Evolutionary conservation across 2,797 vertebrate genomes (phyloP).

Genomic region (Champsocephalus esox): DNA sequence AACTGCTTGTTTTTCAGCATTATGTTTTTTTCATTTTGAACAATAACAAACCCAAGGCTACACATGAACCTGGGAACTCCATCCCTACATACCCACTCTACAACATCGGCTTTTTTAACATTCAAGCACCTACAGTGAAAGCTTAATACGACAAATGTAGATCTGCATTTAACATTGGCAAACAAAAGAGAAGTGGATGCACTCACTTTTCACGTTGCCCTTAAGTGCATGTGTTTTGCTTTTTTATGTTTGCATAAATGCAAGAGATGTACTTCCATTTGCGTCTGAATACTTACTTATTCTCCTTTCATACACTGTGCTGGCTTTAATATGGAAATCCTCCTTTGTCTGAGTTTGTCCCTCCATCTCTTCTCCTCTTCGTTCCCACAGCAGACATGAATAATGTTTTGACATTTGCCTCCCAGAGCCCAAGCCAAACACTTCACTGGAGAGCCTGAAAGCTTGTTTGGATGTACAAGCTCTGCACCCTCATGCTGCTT

Average conservation of each 20-base stretch:
- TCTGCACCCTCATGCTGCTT: conserved; percentile 16
- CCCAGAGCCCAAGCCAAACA: conserved; percentile 50
- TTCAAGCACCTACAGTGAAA: conserved; percentile 33
- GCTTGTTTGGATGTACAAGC: conserved; percentile 38
- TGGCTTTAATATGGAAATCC: conserved; percentile 21
- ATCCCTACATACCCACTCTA: conserved; percentile 13
- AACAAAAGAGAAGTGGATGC: conserved; percentile 49
- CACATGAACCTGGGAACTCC: neutral
- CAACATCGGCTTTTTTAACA: conserved; percentile 26
- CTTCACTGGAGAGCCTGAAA: conserved; percentile 45
- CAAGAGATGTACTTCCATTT: conserved; percentile 64
- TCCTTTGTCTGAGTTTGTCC: conserved; percentile 21
- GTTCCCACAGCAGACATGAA: conserved; percentile 24
- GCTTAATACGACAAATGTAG: conserved; percentile 27
- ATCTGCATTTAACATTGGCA: conserved; percentile 32
- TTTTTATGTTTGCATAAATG: conserved; percentile 64
- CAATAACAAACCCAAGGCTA: conserved; percentile 11
- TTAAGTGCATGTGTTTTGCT: conserved; percentile 34
- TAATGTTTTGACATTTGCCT: conserved; percentile 58
- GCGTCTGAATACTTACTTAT: conserved; percentile 64
- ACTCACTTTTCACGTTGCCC: conserved; percentile 37
- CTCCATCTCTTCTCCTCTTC: conserved; percentile 18
- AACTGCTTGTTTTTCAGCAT: neutral
- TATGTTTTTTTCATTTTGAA: conserved; percentile 5
- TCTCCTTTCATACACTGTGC: conserved; percentile 20